Base-by-base conservation (phyloP, 2,797 vertebrate genomes). In the Cyprinella venusta region DNA sequence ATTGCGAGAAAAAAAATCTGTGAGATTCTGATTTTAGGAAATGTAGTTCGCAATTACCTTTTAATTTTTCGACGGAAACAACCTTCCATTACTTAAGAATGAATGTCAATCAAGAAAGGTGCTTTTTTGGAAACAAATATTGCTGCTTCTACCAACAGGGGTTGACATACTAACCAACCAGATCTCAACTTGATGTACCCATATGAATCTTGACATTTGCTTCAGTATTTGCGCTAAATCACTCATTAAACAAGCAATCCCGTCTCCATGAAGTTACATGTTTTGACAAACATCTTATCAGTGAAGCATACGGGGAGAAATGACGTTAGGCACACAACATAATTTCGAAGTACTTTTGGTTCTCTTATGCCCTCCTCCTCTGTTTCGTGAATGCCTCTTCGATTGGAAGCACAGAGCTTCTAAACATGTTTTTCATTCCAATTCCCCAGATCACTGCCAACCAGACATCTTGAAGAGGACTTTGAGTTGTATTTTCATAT, bases 401-500 rank as follows among this genome's bases (percentile, higher is more conserved):
- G 74, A 80, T 87, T 89, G 45, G 75, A 79, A 85, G 76, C 81
- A 42, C 40, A 5, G 80, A 69, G 33, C 76, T 85, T 74, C 82
- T 76, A 85, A 88, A 85, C 81, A 82, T 87, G 87, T 90, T 91
- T 91, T 78, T 89, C 75, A 76, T 89, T 90, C 85, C 74, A 77
- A 75, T 80, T 82, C 81, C 86, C 83, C 84, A 88, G 82, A 87
- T 80, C 76, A 63, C 71, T 33, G 56, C 85, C 36, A 63, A 80
- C 71, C 48, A 40, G 80, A 87, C 84, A 83, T 82, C 87, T 88
- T 70, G 10, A 83, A 82, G 50, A 80, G 24, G 26, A 83, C 76
- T 87, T 83, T 74, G 65, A 77, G 81, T 78, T 63, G 71, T 82
- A 78, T 85, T 87, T 75, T 90, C 78, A 50, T 87, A 45, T 81